Base-by-base conservation (phyloP, 2,888 invertebrate species). In the Portevinia maculata region DNA sequence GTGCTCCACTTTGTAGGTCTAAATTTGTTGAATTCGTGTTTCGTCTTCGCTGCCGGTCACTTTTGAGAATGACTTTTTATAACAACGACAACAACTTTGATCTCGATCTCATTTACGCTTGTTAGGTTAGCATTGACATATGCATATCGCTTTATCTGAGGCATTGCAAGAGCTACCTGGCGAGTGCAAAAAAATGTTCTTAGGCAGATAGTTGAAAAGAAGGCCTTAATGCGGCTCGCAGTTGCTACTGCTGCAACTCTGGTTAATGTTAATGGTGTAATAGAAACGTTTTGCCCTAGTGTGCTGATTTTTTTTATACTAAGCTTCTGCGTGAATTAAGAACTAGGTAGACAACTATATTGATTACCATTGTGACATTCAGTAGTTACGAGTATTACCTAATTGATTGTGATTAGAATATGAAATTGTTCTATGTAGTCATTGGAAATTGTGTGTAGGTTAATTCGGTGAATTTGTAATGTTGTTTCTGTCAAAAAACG, bases 81-180 rank as follows among this genome's bases (percentile, higher is more conserved):
- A 30, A 57, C 34, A 9, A 44, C 44, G 44, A 17, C 19, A 19
- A 44, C 74, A 74, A 62, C 74, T 74, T 79, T 74, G 79, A 79
- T 79, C 79, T 79, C 79, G 74, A 79, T 79, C 74, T 79, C 74
- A 69, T 69, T 74, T 79, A 57, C 48, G 67, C 79, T 69, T 69
- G 69, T 50, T 57, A 55, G 60, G 39, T 79, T 79, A 79, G 69
- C 79, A 79, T 74, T 79, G 79, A 79, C 67, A 74, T 74, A 55
- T 71, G 71, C 79, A 79, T 79, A 67, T 71, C 59, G 48, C 28
- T 73, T 50, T 59, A 73, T 73, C 46, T 37, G 21, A 65, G 48
- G 28, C 48, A 34, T 59, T 60, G 65, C 60, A 19, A 44, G 44
- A 21, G 19, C 53, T 37, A 28, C 39, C 65, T 44, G 17, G n/a